These are phyloP conservation scores for Heliconius ismenius DNA, from an alignment of 2,888 invertebrate species.

Conservation along the genomic window DNA sequence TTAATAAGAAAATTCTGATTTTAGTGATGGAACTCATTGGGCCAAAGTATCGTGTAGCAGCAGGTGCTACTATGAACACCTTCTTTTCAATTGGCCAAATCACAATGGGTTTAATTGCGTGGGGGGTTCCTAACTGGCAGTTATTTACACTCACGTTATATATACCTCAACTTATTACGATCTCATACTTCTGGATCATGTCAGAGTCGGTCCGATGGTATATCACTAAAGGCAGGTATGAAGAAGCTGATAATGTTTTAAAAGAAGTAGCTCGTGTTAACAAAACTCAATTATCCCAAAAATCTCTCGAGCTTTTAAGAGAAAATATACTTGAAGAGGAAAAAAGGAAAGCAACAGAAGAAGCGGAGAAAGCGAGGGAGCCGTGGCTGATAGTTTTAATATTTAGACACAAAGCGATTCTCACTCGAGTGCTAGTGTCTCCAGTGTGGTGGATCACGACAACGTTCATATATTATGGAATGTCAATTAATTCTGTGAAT, in stretches of 20 bases:
- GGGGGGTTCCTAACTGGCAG: slow-evolving; percentile 86
- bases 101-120: slow-evolving; percentile 84
- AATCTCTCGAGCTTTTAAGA: slow-evolving; percentile 56
- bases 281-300: slow-evolving; percentile 61
- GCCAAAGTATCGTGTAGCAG: slow-evolving; percentile 85
- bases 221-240: slow-evolving; percentile 84
- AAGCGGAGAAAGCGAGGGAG: slow-evolving; percentile 49
- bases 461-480: slow-evolving; percentile 87
- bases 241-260: slow-evolving; percentile 84
- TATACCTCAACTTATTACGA: slow-evolving; percentile 84
- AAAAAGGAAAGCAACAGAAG: slow-evolving; percentile 48
- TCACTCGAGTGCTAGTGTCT: slow-evolving; percentile 58
- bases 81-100: slow-evolving; percentile 87
- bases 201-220: slow-evolving; percentile 90
- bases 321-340: slow-evolving; percentile 53
- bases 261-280: slow-evolving; percentile 84
- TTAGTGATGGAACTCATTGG: slow-evolving; percentile 86
- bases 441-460: slow-evolving; percentile 87
- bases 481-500: slow-evolving; percentile 86
- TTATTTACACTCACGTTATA: slow-evolving; percentile 84
- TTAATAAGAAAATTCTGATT: no score
- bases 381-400: slow-evolving; percentile 64
- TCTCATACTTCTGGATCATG: slow-evolving; percentile 85
- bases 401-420: slow-evolving; percentile 54
- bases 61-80: slow-evolving; percentile 85